Evolutionary conservation across 1,140 invertebrate species (phyloP), one percentile per base, ranked within the genome.

Genomic region (Drosophila tsacasi): DNA sequence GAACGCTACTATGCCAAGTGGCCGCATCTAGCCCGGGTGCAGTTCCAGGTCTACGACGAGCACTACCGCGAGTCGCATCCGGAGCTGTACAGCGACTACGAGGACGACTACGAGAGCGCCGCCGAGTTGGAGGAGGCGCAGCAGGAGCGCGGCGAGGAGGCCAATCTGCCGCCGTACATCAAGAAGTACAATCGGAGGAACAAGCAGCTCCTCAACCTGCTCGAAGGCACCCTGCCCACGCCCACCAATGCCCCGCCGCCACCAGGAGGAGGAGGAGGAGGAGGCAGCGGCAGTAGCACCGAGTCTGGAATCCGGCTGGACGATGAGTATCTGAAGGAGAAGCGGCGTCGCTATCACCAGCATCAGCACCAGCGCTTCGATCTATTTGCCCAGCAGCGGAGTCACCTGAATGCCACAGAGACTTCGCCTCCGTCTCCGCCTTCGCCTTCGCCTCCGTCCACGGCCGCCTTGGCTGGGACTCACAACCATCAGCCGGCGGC

Each of bases 1-100:
- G 81, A 91, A n/a, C 83, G 83, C 8, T 89, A 91, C 52, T 91
- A 91, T 37, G 89, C 83, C 79, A 92, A 92, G 50, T 92, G 91
- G 91, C 91, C 91, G 15, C 91, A 92, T 73, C 73, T 92, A 52
- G 82, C 89, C 23, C 79, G 83, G 21, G 83, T 92, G 0, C 89
- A 92, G 64, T 91, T 87, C 37, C 91, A 92, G 64, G 58, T 92
- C 10, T 87, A 91, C 23, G 85, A 92, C 15, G 91, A 92, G 35
- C 83, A 92, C 65, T 81, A 80, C 17, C 81, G 86, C 49, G 83
- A 89, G 27, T 23, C 74, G 0, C 89, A 92, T 39, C 83, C 87
- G 3, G 82, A 91, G 19, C 55, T 91, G 7, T 91, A 91, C 54
- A 46, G 54, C 2, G 86, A 91, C 58, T 83, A 90, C 44, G 90